Percentiles rank a stretch among this genome's conserved stretches.
Conservation (phyloP, 2,888 invertebrate genomes). For the Chrysopilus asiliformis region DNA sequence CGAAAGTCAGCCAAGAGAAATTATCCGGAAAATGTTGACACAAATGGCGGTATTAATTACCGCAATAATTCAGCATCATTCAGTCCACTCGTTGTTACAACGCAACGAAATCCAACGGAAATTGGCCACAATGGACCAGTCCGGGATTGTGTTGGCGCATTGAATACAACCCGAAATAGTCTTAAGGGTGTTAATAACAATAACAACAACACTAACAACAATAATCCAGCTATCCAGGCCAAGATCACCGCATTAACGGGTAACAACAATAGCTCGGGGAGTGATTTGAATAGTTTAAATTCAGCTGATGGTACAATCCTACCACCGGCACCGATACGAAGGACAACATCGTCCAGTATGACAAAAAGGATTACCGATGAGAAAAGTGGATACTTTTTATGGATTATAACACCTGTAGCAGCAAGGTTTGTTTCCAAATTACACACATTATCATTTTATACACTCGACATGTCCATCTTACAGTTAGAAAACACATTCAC, state of each 20-base stretch:
- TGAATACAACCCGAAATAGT: too few species aligned
- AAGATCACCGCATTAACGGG: slow-evolving; percentile 5
- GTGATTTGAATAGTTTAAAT: slow-evolving; percentile 10
- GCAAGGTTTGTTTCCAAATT: slow-evolving; percentile 36
- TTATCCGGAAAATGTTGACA: background rate
- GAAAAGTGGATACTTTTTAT: slow-evolving; percentile 29
- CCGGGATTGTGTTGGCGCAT: too few species aligned
- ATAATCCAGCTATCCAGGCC: background rate
- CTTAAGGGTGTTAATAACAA: slow-evolving; percentile 6
- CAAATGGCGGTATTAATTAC: background rate
- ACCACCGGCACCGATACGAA: background rate
- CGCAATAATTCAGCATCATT: background rate
- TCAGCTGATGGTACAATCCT: background rate
- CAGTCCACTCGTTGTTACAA: too few species aligned
- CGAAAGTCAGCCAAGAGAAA: too few species aligned
- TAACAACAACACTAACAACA: slow-evolving; percentile 4
- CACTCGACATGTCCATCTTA: too few species aligned
- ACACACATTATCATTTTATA: too few species aligned
- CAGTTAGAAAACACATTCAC: too few species aligned
- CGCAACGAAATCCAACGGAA: too few species aligned
- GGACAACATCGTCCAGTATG: background rate
- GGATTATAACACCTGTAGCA: slow-evolving; percentile 36
- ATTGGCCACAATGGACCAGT: too few species aligned
- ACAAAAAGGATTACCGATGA: slow-evolving; percentile 8
- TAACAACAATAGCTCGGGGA: too few species aligned